Conservation (phyloP, 2,113 vertebrate species). For the Uria lomvia region DNA sequence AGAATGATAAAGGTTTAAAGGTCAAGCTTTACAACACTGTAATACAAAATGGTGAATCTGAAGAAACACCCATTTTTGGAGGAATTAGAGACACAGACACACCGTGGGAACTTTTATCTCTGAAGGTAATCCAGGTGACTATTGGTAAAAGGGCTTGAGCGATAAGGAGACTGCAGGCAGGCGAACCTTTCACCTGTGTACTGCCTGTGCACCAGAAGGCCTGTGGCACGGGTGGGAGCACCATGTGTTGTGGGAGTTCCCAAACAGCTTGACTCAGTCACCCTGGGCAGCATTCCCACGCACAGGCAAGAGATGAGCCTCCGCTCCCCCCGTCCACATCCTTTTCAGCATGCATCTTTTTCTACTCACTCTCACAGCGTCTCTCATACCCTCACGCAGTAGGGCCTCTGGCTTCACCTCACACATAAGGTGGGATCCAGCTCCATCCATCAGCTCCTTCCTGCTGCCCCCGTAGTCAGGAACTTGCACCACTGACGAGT, state of each 20-base stretch:
- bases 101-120: not conserved
- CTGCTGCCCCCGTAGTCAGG: not conserved
- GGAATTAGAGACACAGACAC: not conserved
- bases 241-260: rapidly evolving
- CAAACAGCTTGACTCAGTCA: not conserved
- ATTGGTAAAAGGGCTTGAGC: rapidly evolving
- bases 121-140: not conserved
- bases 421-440: not conserved
- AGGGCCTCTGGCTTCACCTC: not conserved
- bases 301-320: not conserved
- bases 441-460: not conserved
- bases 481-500: not conserved
- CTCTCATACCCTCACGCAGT: not conserved
- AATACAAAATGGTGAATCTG: not conserved
- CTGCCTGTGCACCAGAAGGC: not conserved
- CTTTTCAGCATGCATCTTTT: rapidly evolving
- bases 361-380: not conserved
- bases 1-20: not conserved
- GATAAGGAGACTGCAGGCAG: not conserved
- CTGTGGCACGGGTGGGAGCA: not conserved
- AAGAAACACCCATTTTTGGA: not conserved
- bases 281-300: not conserved
- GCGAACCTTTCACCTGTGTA: not conserved
- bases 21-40: not conserved
- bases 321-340: not conserved